phyloP scores from a whole-genome alignment of 2,797 vertebrate species.

The Tapirus indicus region DNA sequence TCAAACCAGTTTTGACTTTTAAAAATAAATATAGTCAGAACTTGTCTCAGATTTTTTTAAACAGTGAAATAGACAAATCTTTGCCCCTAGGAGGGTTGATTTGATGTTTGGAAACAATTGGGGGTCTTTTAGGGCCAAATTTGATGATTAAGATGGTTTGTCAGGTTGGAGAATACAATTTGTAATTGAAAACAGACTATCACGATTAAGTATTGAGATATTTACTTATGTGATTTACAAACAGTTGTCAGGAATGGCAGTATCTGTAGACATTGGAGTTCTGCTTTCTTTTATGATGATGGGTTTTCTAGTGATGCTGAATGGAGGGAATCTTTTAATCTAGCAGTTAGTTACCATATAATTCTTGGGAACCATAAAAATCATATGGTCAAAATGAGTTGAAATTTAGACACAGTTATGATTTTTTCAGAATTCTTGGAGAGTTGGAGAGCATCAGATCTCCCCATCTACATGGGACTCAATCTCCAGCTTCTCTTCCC shows the following conservation, averaged over 20 bases:
- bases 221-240: neutral
- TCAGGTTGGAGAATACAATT: neutral
- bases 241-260: neutral
- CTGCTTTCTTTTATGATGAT: neutral
- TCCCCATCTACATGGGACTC: rapidly evolving
- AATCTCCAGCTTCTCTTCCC: neutral
- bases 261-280: neutral
- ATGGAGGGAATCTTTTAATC: neutral
- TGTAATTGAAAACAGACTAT: constrained; percentile 59
- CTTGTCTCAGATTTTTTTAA: constrained; percentile 30
- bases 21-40: constrained; percentile 5
- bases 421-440: neutral
- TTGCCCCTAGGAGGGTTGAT: constrained; percentile 3
- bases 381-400: neutral
- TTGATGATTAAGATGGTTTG: constrained; percentile 39
- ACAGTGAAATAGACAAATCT: constrained; percentile 31
- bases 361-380: neutral
- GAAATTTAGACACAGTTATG: neutral
- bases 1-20: constrained; percentile 55
- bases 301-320: neutral
- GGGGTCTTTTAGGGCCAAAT: constrained; percentile 1
- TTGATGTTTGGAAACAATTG: constrained; percentile 41
- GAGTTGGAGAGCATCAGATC: neutral
- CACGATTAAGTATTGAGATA: neutral
- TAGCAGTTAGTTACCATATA: neutral